Base-by-base conservation (phyloP, 2,888 invertebrate species). In the Eustalomyia histrio region DNA sequence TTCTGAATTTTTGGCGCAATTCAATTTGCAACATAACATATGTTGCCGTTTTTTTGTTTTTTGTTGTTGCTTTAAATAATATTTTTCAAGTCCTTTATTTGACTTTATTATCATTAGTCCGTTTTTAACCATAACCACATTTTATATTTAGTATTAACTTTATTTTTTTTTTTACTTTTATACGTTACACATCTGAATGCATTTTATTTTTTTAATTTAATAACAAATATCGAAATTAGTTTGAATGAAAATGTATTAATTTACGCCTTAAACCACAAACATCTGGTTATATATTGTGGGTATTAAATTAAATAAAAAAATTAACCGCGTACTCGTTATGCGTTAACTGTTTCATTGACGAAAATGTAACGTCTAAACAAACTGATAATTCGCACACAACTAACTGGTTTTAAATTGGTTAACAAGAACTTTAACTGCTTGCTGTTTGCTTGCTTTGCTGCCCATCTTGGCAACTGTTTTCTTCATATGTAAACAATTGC, bases 361-460 rank as follows among this genome's bases (percentile, higher is more conserved):
- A 58, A 47, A 47, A 50, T 29, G 47, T 50, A 43, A 67, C 81
- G 74, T 78, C 81, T 63, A 57, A 78, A 71, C 74, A 58, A 71
- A 67, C 43, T 71, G 74, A 71, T 61, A 74, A 78, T 74, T 81
- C 71, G 63, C 81, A 75, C 74, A 71, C 81, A 75, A 81, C 80
- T 81, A 76, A 81, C 81, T 81, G 78, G 74, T 78, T 81, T 78
- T 43, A 57, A 74, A 63, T 47, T 65, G 73, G 29, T 69, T 67
- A 55, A 67, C 55, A 74, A 78, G 78, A 78, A 71, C 52, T 81
- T 76, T 75, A 69, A 35, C 63, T 33, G 39, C 64, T 52, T 24
- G 16, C 47, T 43, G 17, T 9, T 14, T 14, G 14, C 17, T 50
- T 61, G 17, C 24, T 21, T 9, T 52, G 58, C 52, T 65, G 57